Evolutionary conservation across 2,797 vertebrate species (phyloP).

Genomic region (Notolepis coatsorum): DNA sequence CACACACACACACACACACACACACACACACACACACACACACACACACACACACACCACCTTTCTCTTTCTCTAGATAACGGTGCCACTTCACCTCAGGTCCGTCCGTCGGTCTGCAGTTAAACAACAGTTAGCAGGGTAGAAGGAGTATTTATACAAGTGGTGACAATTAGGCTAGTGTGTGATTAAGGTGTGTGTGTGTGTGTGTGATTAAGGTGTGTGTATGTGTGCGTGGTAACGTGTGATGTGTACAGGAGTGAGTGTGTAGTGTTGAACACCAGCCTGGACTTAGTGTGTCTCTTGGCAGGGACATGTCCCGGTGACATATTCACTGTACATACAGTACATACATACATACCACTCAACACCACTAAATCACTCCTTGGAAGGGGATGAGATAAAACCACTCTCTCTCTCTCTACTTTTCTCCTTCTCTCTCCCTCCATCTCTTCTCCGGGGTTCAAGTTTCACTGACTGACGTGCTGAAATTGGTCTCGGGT

Average conservation of each 20-base stretch:
- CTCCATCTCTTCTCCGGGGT: slow-evolving; percentile 18
- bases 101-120: slow-evolving; percentile 45
- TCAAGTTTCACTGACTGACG: slow-evolving; percentile 27
- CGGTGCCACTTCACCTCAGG: slow-evolving; percentile 19
- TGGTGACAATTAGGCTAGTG: slow-evolving; percentile 60
- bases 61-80: neutral
- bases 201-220: slow-evolving; percentile 15
- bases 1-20: no score
- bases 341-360: no score
- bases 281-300: slow-evolving; percentile 23
- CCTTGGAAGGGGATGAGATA: slow-evolving; percentile 41
- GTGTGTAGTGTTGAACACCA: neutral
- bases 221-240: neutral
- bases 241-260: slow-evolving; percentile 1
- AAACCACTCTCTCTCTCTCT: slow-evolving; percentile 5
- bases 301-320: slow-evolving; percentile 38
- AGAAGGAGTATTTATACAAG: slow-evolving; percentile 66
- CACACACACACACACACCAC: neutral
- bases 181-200: slow-evolving; percentile 52
- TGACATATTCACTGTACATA: slow-evolving; percentile 41
- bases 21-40: no score
- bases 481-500: slow-evolving; percentile 6
- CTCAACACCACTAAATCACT: no score
- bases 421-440: slow-evolving; percentile 19
- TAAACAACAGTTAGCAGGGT: slow-evolving; percentile 38